Conservation (phyloP, 2,113 vertebrate genomes). For the Elanoides forficatus region DNA sequence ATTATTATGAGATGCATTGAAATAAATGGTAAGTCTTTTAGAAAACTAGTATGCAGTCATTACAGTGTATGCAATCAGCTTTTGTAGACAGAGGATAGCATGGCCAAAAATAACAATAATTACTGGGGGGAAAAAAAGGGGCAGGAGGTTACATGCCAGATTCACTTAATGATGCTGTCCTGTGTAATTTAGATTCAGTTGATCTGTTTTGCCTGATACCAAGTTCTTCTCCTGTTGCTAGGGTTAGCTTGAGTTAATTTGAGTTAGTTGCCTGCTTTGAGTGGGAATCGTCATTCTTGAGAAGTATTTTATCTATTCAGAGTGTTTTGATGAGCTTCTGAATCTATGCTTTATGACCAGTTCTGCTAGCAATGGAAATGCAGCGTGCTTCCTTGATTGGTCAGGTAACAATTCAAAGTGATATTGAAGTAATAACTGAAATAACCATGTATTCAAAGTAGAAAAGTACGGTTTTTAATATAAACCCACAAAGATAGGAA, state of each 20-base stretch:
- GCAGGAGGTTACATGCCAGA: neutral
- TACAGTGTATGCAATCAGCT: neutral
- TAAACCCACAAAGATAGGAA: neutral
- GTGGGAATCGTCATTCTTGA: neutral
- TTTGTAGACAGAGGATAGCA: neutral
- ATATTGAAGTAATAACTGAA: neutral
- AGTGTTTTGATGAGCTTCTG: neutral
- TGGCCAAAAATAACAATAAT: neutral
- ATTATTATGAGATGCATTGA: constrained; percentile 84
- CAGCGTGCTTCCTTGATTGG: neutral
- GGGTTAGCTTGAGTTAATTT: neutral
- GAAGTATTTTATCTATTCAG: neutral
- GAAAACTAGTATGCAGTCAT: neutral
- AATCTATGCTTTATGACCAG: neutral
- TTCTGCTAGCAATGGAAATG: neutral
- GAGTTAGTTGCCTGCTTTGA: neutral
- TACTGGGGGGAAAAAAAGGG: accelerated
- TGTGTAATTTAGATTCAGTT: neutral
- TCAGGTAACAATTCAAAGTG: neutral
- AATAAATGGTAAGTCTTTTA: constrained; percentile 77
- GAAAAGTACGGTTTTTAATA: neutral
- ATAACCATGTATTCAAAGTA: neutral
- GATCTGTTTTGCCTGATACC: neutral
- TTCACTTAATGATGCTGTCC: neutral
- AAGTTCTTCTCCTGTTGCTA: neutral